Evolutionary conservation across 2,113 vertebrate genomes (phyloP).

Genomic region (Leucoraja erinaceus): DNA sequence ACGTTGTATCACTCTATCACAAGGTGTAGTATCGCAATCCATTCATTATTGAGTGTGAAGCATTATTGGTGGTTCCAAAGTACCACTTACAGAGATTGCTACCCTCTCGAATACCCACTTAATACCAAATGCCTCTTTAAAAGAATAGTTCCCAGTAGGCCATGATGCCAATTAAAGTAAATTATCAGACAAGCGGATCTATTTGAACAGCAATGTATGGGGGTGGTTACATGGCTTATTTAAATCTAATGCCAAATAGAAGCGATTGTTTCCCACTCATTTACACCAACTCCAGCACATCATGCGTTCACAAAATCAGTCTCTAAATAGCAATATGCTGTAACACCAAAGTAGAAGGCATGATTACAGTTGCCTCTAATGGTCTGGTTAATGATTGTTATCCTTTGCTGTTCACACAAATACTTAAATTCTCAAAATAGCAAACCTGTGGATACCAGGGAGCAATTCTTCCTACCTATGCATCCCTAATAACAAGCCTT

Average conservation of each 20-base stretch:
- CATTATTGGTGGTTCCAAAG: not conserved
- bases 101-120: not conserved
- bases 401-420: not conserved
- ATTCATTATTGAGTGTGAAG: not conserved
- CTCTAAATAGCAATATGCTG: not conserved
- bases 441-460: not conserved
- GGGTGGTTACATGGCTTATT: not conserved
- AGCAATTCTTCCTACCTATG: too few relatives aligned
- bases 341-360: not conserved
- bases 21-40: not conserved
- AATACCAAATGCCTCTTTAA: conserved; percentile 27
- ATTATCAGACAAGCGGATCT: not conserved
- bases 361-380: not conserved
- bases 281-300: not conserved
- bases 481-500: too few relatives aligned
- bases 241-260: not conserved
- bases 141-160: conserved; percentile 10
- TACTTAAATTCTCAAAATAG: not conserved
- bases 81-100: not conserved
- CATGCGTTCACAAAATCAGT: not conserved
- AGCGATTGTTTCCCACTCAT: not conserved
- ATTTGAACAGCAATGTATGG: not conserved
- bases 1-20: too few relatives aligned
- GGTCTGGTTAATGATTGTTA: not conserved
- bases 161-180: not conserved